Base-by-base conservation (phyloP, 2,113 vertebrate species). In the Tor tambroides region DNA sequence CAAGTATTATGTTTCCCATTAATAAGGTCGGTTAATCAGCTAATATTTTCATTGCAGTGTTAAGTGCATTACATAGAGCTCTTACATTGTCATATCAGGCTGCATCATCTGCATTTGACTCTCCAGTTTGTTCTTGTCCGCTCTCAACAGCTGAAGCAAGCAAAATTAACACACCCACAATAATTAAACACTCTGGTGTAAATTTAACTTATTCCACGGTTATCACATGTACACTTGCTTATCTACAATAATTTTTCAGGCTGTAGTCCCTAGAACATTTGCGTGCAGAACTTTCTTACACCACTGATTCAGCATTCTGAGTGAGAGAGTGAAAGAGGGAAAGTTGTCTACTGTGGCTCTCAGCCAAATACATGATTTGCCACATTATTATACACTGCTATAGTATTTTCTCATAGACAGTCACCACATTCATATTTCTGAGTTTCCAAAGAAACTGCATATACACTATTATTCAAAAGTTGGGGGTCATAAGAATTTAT, bases 121-220 rank as follows among this genome's bases (percentile, higher is more conserved):
- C 91, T 96, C 93, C 86, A 99, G 90, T 71, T 96, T 95, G 14
- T 46, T 95, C 91, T 98, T 98, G 83, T 98, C 96, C 9, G 91
- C 92, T 76, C 96, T 94, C 87, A 96, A 89, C 83, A 95, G 83
- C 95, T 96, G 83, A 32, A 90, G 46, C 32, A 81, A 87, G 76
- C 65, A 26, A 56, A 35, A 43, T 9, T 0, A 35, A 63, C 32
- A 71, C 35, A 6, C 3, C 46, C 15, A 69, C 32, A 56, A n/a
- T 61, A 23, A 81, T 5, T 49, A 5, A 49, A 49, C 35, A 72
- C 69, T 38, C 32, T 72, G 32, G 35, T 6, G 10, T 41, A 72
- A 6, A 41, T 23, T 72, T 41, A 1, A 11, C 30, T 8, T 38
- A 35, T 10, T 35, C 19, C 32, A 56, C 54, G 1, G 4, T 72